Base-by-base conservation (phyloP, 2,888 invertebrate species). In the Drosophila aldrichi region DNA sequence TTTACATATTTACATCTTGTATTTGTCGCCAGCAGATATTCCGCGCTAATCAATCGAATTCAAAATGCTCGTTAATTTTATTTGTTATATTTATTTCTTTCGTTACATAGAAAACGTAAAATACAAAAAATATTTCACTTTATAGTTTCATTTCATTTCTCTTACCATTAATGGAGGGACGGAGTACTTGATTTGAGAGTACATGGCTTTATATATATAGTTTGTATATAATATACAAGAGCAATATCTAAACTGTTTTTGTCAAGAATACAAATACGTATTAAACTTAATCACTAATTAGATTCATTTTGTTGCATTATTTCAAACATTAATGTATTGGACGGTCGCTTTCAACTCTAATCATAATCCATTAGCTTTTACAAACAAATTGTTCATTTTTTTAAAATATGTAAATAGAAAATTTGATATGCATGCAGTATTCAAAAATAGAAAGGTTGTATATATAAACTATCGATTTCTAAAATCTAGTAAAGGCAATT, bases 401-500 rank as follows among this genome's bases (percentile, higher is more conserved):
- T 36, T 44, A 43, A 49, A 51, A 48, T 32, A 32, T 48, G 14
- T 44, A 41, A 18, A 18, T 9, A 48, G 9, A 49, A 16, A 38
- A 65, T 71, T 85, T 88, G 80, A 84, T 81, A 77, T 87, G 75
- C 77, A 79, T 76, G 74, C 77, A 56, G 52, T 74, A 48, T 52
- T 20, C 60, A 61, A 73, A 57, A 61, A 18, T 56, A 44, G 7
- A 74, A 49, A 58, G 38, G 20, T 34, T 40, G 29, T 43, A 59
- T 41, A 59, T 48, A 29, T 49, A 57, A 38, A n/a, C 67, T 84
- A 75, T 78, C 65, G 86, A 90, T 90, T 91, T 90, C 81, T 90
- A 89, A 89, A 90, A 90, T 90, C 91, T 82, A 90, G 61, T 87
- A 89, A 85, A 91, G 90, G 91, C 91, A 90, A 79, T 84, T 84